Percentiles rank a stretch among this genome's conserved stretches.
Evolutionary conservation across 2,113 vertebrate species (phyloP).

Genomic region (Chloebia gouldiae): DNA sequence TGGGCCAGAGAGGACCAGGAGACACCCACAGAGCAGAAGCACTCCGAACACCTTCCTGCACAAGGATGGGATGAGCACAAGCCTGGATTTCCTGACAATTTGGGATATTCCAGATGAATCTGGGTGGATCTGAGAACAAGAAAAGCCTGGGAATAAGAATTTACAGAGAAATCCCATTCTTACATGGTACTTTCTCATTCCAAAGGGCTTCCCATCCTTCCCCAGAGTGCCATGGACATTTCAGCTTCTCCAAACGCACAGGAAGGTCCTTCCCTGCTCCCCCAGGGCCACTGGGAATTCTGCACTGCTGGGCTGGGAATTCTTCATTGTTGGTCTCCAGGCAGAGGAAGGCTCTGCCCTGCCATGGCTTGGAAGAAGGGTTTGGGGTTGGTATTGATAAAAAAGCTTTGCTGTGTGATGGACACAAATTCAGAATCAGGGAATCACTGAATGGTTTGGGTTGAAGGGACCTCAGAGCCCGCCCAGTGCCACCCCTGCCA

Average conservation of each 20-base stretch:
- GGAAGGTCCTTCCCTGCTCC: neutral
- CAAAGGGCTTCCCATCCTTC: neutral
- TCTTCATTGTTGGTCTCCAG: neutral
- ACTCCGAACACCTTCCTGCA: neutral
- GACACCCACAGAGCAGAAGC: neutral
- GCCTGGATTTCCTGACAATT: neutral
- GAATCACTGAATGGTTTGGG: neutral
- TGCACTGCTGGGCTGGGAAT: neutral
- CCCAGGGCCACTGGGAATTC: accelerated
- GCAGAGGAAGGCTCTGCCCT: neutral
- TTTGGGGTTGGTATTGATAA: neutral
- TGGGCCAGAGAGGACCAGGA: neutral
- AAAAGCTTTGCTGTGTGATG: neutral
- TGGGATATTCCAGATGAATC: neutral
- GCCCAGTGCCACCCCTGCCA: neutral
- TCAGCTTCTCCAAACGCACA: neutral
- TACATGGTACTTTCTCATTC: neutral
- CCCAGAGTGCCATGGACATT: neutral
- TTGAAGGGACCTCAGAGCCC: accelerated
- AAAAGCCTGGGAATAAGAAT: neutral
- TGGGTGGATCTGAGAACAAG: neutral
- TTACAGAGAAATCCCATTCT: neutral
- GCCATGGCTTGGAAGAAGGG: neutral
- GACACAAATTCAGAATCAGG: neutral
- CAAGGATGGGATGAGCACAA: neutral